phyloP scores from a whole-genome alignment of 2,797 vertebrate genomes.

The Acanthurus lineatus region DNA sequence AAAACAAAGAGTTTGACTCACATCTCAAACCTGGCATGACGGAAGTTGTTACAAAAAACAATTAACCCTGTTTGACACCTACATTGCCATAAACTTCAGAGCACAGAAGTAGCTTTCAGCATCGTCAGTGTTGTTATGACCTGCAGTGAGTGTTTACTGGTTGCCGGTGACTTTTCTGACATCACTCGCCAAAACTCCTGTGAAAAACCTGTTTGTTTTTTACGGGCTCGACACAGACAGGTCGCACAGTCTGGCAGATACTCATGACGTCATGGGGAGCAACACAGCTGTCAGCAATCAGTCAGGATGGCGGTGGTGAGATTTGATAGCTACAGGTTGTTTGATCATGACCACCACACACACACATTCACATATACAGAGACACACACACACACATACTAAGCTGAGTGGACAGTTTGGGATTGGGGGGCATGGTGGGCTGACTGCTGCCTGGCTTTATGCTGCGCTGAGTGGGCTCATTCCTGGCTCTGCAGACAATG shows the following conservation, averaged over 20 bases:
- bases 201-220: conserved; percentile 36
- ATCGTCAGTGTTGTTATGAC: conserved; percentile 2
- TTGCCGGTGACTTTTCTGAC: background rate
- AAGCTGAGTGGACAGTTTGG: conserved; percentile 87
- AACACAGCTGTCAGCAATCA: conserved; percentile 9
- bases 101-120: background rate
- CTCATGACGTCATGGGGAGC: conserved; percentile 49
- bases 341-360: conserved; percentile 42
- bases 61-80: background rate
- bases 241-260: conserved; percentile 52
- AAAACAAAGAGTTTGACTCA: conserved; percentile 1
- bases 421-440: conserved; percentile 69
- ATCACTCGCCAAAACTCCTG: conserved; percentile 19
- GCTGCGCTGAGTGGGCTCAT: conserved; percentile 88
- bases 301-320: conserved; percentile 28
- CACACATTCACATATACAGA: conserved; percentile 32
- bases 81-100: background rate
- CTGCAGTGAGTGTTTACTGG: conserved; percentile 12
- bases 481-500: conserved; percentile 85
- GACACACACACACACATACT: conserved; percentile 34
- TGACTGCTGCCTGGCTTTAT: conserved; percentile 82
- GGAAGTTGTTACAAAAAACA: background rate
- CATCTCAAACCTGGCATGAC: background rate
- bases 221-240: conserved; percentile 30
- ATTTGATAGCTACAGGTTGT: conserved; percentile 51